Base-by-base conservation (phyloP, 2,797 vertebrate species). In the Thalassophryne amazonica region DNA sequence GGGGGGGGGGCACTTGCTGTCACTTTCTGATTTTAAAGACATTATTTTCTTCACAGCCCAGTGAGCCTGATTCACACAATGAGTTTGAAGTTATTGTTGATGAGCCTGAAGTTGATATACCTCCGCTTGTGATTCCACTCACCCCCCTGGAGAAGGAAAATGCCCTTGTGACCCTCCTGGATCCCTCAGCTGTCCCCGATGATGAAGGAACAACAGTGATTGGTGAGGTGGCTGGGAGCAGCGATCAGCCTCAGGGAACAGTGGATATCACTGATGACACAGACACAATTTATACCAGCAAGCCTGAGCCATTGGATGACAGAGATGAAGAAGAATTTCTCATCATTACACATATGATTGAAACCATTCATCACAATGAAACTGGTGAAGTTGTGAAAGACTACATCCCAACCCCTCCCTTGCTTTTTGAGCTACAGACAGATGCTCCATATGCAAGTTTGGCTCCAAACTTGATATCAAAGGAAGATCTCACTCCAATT, bases 271-370 rank as follows among this genome's bases (percentile, higher is more conserved):
- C 21, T 1, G 64, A 73, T 34, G 67, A 75, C 35, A 57, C 60
- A 4, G 51, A 55, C 31, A 22, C 25, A 3, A 28, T 55, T 45
- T 20, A 56, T 28, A 59, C 18, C 35, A 52, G 37, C 8, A 46
- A 65, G 19, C 24, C 47, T 0, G 29, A 69, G 39, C 36, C 48
- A 3, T 64, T 77, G 3, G 41, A 28, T 8, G 57, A 41, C 12
- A 69, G 47, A 4, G 59, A 20, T 20, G 73, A 63, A 31, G 73
- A 76, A 16, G 70, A 70, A 29, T 17, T 54, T 12, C 59, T 69
- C 1, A 73, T 88, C 61, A 86, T 91, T 27, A 78, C 80, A 7
- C 85, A 89, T 5, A 46, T 81, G 63, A 73, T 88, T 30, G 67
- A 91, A 68, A 89, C 78, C 43, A 80, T 88, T 39, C 62, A 73